phyloP scores from a whole-genome alignment of 2,888 invertebrate species.

The Cryptus armator region DNA sequence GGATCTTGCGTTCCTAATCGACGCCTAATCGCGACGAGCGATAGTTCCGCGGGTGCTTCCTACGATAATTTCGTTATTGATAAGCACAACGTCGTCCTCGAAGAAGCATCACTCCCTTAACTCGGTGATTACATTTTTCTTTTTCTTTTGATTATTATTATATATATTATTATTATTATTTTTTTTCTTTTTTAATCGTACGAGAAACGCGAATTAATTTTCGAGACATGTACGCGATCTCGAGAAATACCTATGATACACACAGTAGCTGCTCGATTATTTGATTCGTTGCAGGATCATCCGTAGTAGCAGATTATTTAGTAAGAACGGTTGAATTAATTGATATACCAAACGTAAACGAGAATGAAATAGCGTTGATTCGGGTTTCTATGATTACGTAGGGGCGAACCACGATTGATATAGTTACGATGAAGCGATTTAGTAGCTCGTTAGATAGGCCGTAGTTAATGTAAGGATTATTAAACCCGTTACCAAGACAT shows the following conservation, averaged over 20 bases:
- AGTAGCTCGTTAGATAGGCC: constrained; percentile 54
- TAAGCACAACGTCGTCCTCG: constrained; percentile 37
- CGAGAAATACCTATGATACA: constrained; percentile 2
- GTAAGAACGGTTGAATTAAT: constrained; percentile 35
- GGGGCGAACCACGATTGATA: constrained; percentile 36
- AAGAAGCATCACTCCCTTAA: constrained; percentile 35
- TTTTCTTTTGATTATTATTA: constrained; percentile 35
- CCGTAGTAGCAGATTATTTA: constrained; percentile 70
- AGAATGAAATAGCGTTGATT: constrained; percentile 54
- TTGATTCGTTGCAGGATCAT: constrained; percentile 56
- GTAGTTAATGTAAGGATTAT: constrained; percentile 69
- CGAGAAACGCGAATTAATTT: constrained; percentile 26
- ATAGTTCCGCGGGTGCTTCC: constrained; percentile 54
- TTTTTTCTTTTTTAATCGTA: constrained; percentile 32
- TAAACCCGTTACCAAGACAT: constrained; percentile 69
- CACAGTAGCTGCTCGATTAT: constrained; percentile 41
- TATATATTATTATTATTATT: constrained; percentile 13
- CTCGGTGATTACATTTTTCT: constrained; percentile 38
- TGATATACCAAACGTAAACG: constrained; percentile 35
- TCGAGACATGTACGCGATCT: constrained; percentile 19
- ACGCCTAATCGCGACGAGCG: constrained; percentile 35
- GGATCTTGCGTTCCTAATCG: constrained; percentile 43
- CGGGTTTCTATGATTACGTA: constrained; percentile 40
- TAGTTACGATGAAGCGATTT: constrained; percentile 53
- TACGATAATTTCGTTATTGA: constrained; percentile 48